Evolutionary conservation across 2,888 invertebrate genomes (phyloP), one percentile per base, ranked within the genome.

Genomic region (Matsumyia berberina): DNA sequence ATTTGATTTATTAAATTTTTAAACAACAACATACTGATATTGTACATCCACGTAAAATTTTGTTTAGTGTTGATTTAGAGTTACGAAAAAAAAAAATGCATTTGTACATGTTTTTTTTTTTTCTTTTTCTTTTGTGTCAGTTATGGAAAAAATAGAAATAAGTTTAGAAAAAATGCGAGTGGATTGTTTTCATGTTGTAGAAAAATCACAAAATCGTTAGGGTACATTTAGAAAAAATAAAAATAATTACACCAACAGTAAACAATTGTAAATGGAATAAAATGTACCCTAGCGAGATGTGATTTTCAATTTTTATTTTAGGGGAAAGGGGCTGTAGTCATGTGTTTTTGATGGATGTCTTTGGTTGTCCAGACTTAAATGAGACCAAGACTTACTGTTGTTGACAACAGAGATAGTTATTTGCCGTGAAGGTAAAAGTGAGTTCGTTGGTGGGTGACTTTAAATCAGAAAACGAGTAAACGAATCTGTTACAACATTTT

Each of bases 101-200:
- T 80, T 74, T 85, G 80, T 74, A 85, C 69, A 74, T 80, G 35
- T 58, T 37, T 64, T 70, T 57, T 24, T 24, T 12, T 78, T 12
- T 70, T 69, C 17, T 12, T 11, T 60, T 60, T 57, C 42, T 42
- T 33, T 17, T 39, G 37, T 67, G 42, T 55, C 9, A 35, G 7
- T 53, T 24, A 46, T n/a, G 46, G 19, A 57, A 69, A 53, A 69
- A 64, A 62, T 24, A 19, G 15, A n/a, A 17, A 24, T 24, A 4
- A 51, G 9, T 49, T 24, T 31, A 17, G 15, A 53, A 49, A 76
- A 70, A 79, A 72, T 60, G 66, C 67, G 73, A 73, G 55, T 79
- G 67, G 67, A 69, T 78, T 69, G 70, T 66, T 72, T 72, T 72
- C 55, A 62, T 62, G 33, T 44, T 42, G 11, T 12, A n/a, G 24